Evolutionary conservation across 2,888 invertebrate genomes (phyloP).

Genomic region (Mythimna albipuncta): DNA sequence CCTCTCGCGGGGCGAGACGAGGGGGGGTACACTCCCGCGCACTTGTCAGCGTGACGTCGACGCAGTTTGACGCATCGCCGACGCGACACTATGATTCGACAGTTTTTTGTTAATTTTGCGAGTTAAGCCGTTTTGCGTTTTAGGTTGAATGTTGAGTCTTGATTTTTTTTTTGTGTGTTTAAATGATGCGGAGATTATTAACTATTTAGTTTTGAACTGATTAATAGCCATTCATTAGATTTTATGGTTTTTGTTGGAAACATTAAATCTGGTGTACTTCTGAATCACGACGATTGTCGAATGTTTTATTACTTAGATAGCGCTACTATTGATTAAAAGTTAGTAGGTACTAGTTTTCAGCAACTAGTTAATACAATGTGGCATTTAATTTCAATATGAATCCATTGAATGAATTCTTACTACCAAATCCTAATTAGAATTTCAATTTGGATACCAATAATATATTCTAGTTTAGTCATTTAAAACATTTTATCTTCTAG

Average conservation of each 20-base stretch:
- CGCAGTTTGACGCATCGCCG: constrained; percentile 72
- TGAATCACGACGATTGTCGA: not conserved
- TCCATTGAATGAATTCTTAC: not conserved
- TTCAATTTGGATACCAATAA: not conserved
- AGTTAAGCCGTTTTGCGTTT: constrained; percentile 27
- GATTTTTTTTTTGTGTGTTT: not conserved
- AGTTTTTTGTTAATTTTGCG: constrained; percentile 57
- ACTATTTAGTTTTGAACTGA: not conserved
- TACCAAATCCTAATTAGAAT: constrained; percentile 1
- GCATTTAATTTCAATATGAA: not conserved
- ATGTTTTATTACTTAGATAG: not conserved
- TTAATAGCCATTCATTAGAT: not conserved
- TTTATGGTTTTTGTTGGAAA: not conserved
- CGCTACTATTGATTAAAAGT: not conserved
- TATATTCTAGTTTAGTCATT: not conserved
- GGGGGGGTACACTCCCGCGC: constrained; percentile 83
- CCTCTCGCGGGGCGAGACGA: constrained; percentile 72
- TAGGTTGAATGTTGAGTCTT: not conserved
- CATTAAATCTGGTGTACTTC: too few species aligned
- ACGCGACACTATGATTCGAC: constrained; percentile 62
- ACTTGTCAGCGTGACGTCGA: constrained; percentile 81
- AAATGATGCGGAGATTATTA: not conserved
- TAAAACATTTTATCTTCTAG: not conserved
- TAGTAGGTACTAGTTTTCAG: not conserved
- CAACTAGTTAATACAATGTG: not conserved